Conservation (phyloP, 2,113 vertebrate species). For the Erpornis zantholeuca region DNA sequence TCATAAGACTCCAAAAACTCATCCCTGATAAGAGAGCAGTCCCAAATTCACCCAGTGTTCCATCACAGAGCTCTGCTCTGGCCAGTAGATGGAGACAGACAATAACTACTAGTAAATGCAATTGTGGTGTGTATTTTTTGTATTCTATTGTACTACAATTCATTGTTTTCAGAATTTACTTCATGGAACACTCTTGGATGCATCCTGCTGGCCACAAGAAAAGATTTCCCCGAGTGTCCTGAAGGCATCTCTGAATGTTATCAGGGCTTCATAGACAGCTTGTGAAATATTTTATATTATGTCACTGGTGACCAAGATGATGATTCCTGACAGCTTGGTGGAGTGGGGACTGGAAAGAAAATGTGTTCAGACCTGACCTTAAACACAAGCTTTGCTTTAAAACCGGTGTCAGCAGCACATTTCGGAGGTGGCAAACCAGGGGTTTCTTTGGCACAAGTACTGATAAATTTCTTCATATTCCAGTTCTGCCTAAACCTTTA, state of each 20-base stretch:
- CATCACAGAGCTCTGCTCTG: neutral
- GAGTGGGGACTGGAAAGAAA: neutral
- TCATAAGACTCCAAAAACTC: neutral
- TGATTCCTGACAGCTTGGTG: neutral
- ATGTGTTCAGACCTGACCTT: neutral
- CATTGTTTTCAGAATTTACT: neutral
- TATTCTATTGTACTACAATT: neutral
- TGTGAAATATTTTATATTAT: neutral
- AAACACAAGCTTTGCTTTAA: neutral
- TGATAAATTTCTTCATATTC: neutral
- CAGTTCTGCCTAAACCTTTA: neutral
- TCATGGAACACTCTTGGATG: neutral
- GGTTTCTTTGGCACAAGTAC: neutral
- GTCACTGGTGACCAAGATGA: neutral
- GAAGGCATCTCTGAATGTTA: neutral
- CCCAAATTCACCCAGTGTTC: neutral
- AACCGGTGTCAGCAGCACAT: neutral
- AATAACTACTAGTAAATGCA: neutral
- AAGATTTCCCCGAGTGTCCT: neutral
- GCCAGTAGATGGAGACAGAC: constrained; percentile 50
- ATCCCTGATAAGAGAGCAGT: too few relatives aligned
- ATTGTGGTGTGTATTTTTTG: neutral
- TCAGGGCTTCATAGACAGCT: neutral
- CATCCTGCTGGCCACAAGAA: neutral
- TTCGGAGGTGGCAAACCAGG: neutral